Evolutionary conservation across 2,797 vertebrate species (phyloP), one percentile per base, ranked within the genome.

Genomic region (Phrynocephalus guinanensis): DNA sequence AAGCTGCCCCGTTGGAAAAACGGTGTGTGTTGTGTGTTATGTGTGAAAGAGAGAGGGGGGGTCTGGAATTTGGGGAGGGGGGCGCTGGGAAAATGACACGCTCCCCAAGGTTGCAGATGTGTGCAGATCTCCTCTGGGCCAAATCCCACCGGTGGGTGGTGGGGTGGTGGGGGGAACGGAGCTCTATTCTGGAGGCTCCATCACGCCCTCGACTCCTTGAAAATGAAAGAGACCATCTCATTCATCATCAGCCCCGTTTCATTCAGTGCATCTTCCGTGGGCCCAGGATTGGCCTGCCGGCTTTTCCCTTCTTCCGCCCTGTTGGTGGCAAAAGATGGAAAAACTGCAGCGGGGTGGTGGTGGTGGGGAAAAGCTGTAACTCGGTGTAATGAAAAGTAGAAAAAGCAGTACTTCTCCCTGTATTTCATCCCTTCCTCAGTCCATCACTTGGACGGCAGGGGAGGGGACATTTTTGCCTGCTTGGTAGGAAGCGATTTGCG

Each of bases 361-460:
- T 71, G 68, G 26, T 28, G 30, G 15, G 10, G 22, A 11, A 10
- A 11, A 10, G 8, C 18, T 44, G 18, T 22, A 76, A 63, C 5
- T 18, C 1, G 5, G 60, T 1, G 16, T 63, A 15, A 56, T 10
- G 13, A 56, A 52, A 52, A 52, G 11, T 8, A 52, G 5, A 56
- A 13, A 56, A 13, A 56, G 52, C 52, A 56, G 5, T 4, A 20
- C 9, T 11, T 8, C 11, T 16, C 44, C 4, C 26, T 44, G 3
- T 20, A 11, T 33, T 70, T 16, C 2, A 1, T 67, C 2, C 11
- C 2, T 3, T 1, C 0, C 1, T 16, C 0, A 26, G 30, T 79
- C 48, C 72, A 72, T 60, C 68, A 38, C 26, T 63, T 44, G 20
- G 30, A 24, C 50, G 63, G 16, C 5, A 6, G 3, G 20, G 18